phyloP scores from a whole-genome alignment of 2,888 invertebrate genomes.

The Trissonchulus latispiculum region DNA sequence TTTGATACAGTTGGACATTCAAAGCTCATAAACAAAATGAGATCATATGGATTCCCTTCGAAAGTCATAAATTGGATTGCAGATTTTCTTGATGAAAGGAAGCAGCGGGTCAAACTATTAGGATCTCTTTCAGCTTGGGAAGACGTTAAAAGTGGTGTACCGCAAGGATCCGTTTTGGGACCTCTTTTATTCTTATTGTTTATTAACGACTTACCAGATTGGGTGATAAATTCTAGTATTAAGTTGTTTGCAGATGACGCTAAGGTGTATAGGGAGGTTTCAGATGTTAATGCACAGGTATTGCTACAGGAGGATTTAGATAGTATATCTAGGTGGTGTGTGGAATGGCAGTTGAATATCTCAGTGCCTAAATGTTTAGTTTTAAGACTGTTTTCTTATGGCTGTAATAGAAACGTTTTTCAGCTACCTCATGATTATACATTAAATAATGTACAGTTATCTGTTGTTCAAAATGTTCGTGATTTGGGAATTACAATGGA shows the following conservation, averaged over 20 bases:
- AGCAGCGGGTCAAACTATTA: background rate
- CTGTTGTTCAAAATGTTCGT: background rate
- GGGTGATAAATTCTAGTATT: background rate
- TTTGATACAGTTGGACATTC: background rate
- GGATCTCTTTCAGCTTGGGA: background rate
- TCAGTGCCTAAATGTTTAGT: background rate
- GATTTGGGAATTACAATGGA: constrained; percentile 8
- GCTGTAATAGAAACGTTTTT: background rate
- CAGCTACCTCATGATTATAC: background rate
- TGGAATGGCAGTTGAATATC: background rate
- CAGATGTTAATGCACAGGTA: background rate
- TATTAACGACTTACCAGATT: constrained; percentile 1
- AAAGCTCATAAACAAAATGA: background rate
- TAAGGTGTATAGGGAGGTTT: background rate
- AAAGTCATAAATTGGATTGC: background rate
- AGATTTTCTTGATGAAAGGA: background rate
- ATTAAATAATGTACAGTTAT: background rate
- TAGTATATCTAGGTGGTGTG: background rate
- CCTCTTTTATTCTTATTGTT: constrained; percentile 1
- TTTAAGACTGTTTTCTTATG: background rate
- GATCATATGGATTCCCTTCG: background rate
- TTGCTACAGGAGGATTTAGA: background rate
- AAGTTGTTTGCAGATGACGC: constrained; percentile 13
- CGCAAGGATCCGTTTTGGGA: background rate
- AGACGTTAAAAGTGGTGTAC: constrained; percentile 12